Evolutionary conservation across 2,888 invertebrate genomes (phyloP), one percentile per base, ranked within the genome.

Genomic region (Harpalus rufipes): DNA sequence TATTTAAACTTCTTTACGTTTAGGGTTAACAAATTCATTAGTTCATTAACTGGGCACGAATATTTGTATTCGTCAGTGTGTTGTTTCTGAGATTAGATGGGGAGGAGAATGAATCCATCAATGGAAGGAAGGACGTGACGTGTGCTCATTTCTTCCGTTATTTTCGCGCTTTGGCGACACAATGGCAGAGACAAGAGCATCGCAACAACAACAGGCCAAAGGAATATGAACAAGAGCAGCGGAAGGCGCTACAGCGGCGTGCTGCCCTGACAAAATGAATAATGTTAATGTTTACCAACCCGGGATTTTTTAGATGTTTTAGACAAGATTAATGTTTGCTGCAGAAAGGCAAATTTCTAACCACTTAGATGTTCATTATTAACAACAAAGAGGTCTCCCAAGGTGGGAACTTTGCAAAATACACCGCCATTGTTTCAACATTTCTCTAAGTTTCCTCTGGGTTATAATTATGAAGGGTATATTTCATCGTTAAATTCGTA

Each of bases 131-230:
- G 72, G 85, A 74, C 84, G 86, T 84, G 85, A 74, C 84, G 86
- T 84, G 83, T 87, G 85, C 86, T 83, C 87, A 87, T 87, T 88
- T 87, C 87, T 87, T 86, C 85, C 85, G 87, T 86, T 86, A 86
- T 87, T 87, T 87, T 87, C 86, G 81, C 68, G 83, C 87, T 87
- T 87, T 87, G 86, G 81, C 68, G 83, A 86, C 84, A 86, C 85
- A 87, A 86, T 83, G 85, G 85, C 84, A 84, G 78, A 51, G 58
- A 65, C 84, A 84, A 65, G 18, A 84, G 63, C 63, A 65, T 12
- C 61, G 14, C 61, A 16, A 12, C 18, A 18, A 21, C 18, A 63
- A 51, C 65, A 39, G 12, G 44, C 32, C 14, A 51, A 18, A 81
- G 41, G 65, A 63, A 41, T 51, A 65, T 39, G 63, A 32, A 81